Evolutionary conservation across 1,140 invertebrate genomes (phyloP), one percentile per base, ranked within the genome.

Genomic region (Orius insidiosus): DNA sequence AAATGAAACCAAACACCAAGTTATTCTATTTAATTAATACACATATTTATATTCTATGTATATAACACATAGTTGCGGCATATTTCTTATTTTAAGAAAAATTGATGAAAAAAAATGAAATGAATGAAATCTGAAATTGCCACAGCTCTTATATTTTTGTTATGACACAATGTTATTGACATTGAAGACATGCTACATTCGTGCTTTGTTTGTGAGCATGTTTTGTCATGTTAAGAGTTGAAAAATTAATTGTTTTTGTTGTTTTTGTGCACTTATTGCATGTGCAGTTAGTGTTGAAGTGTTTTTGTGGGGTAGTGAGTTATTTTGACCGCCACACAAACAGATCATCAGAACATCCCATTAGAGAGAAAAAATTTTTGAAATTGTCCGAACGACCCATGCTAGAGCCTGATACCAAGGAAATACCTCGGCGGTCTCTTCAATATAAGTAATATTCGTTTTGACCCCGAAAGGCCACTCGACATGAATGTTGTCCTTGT

Each of bases 401-500:
- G 31, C 45, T 43, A n/a, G 47, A 41, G 38, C 35, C 24, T 47
- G 43, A 39, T 40, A 35, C 46, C 41, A 40, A 45, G 49, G 45
- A 43, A 46, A 53, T 58, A 88, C 84, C 79, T 90, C 82, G 64
- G 78, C 72, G 59, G 83, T 87, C 61, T 89, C 85, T 68, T 86
- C 81, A 64, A 81, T 74, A 70, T 82, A 85, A 52, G 87, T 92
- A 65, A 92, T 87, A 70, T 93, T 93, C 61, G 84, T 88, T 70
- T 86, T 90, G 63, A 84, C 83, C 63, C 85, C 88, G 58, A 88
- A 75, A 57, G 85, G 88, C 89, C 87, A 94, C 66, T 89, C 72
- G 67, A 94, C 78, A 70, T 93, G 87, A 58, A 93, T 74, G 68
- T 85, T 81, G 70, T 94, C 86, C 78, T 94, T 95, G 72, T 94